These are phyloP conservation scores for Danaus chrysippus DNA, from an alignment of 2,888 invertebrate genomes.

Conservation along the genomic window DNA sequence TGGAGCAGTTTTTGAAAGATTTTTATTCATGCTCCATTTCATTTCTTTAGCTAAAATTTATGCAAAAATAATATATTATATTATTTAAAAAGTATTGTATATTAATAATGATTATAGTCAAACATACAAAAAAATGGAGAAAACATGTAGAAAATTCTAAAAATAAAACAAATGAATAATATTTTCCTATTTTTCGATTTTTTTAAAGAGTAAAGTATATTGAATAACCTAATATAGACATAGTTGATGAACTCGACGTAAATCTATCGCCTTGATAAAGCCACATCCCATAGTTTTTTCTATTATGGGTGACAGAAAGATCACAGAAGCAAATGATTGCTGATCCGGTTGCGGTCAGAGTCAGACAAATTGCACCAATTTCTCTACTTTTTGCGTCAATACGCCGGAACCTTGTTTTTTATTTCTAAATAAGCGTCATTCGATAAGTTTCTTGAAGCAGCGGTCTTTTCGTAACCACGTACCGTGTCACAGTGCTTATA, in stretches of 20 bases:
- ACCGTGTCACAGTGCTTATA: background rate
- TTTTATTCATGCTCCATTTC: no score
- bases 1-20: no score
- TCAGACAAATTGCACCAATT: slow-evolving; percentile 38
- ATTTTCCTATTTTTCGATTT: no score
- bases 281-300: slow-evolving; percentile 59
- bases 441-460: background rate
- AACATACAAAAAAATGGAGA: no score
- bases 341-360: slow-evolving; percentile 44
- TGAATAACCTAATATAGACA: background rate
- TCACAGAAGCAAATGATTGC: slow-evolving; percentile 40
- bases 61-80: no score
- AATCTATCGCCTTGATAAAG: slow-evolving; percentile 26
- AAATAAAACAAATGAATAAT: no score
- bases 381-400: slow-evolving; percentile 16
- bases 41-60: no score
- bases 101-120: no score
- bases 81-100: no score
- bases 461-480: background rate
- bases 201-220: no score
- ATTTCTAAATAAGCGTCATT: background rate
- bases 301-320: slow-evolving; percentile 46
- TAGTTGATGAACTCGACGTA: background rate
- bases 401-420: background rate
- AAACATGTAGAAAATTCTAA: no score